These are phyloP conservation scores for Iguana delicatissima DNA, from an alignment of 2,797 vertebrate genomes.

Conservation along the genomic window DNA sequence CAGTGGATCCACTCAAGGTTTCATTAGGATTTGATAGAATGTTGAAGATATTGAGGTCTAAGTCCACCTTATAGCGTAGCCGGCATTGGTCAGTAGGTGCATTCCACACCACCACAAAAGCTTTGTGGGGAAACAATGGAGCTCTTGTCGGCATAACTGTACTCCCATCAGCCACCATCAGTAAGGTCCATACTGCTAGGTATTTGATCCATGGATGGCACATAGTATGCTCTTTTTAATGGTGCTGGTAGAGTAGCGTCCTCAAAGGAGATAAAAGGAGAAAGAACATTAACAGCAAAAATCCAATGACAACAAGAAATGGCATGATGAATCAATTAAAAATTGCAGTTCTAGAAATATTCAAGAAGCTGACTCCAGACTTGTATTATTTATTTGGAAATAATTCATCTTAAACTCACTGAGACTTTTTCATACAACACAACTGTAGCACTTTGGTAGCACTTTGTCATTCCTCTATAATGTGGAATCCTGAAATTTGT, in stretches of 20 bases:
- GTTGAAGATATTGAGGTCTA: constrained; percentile 89
- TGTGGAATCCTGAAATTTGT: no score
- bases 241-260: constrained; percentile 60
- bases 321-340: neutral
- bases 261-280: constrained; percentile 60
- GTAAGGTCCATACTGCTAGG: constrained; percentile 55
- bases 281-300: constrained; percentile 24
- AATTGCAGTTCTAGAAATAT: neutral
- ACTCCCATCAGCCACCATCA: constrained; percentile 30
- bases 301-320: neutral
- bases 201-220: constrained; percentile 43
- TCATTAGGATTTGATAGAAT: constrained; percentile 89
- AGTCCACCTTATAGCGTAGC: constrained; percentile 87
- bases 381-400: neutral
- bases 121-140: constrained; percentile 84
- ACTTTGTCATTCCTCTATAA: no score
- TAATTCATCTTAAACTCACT: neutral
- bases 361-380: neutral
- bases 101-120: constrained; percentile 91
- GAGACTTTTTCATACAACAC: neutral
- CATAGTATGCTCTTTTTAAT: constrained; percentile 67
- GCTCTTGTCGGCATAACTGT: constrained; percentile 78
- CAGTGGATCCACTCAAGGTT: constrained; percentile 87
- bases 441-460: no score
- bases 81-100: constrained; percentile 88